phyloP scores from a whole-genome alignment of 2,888 invertebrate species.

The Pterobdella sp. region DNA sequence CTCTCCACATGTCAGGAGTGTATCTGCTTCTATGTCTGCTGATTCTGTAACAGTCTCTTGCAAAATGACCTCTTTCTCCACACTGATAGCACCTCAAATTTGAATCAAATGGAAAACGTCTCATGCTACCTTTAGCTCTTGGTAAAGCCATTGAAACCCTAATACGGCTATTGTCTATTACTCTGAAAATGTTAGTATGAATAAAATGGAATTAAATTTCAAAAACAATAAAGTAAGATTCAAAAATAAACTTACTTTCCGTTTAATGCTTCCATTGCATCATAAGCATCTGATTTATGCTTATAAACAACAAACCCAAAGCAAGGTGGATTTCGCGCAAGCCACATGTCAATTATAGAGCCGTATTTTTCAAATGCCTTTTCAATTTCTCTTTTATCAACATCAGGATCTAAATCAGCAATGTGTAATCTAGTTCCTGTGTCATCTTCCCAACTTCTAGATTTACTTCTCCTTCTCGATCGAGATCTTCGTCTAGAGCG shows the following conservation, averaged over 20 bases:
- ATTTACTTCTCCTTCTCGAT: constrained; percentile 24
- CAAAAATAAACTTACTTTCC: constrained; percentile 56
- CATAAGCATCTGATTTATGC: constrained; percentile 59
- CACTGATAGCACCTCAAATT: constrained; percentile 59
- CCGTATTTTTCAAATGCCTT: constrained; percentile 57
- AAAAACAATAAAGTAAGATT: neutral
- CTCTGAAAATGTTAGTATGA: constrained; percentile 43
- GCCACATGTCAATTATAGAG: constrained; percentile 56
- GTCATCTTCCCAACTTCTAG: constrained; percentile 28
- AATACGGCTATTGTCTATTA: constrained; percentile 55
- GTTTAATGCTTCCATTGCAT: constrained; percentile 71
- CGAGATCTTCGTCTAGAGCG: neutral
- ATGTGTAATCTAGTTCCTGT: constrained; percentile 34
- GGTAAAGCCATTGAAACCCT: constrained; percentile 57
- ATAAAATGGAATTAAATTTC: neutral
- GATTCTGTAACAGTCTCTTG: constrained; percentile 54
- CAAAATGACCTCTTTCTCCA: constrained; percentile 58
- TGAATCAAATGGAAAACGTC: constrained; percentile 53
- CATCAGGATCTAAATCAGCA: constrained; percentile 33
- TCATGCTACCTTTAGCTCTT: constrained; percentile 53
- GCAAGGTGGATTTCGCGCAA: constrained; percentile 58
- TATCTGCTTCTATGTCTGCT: constrained; percentile 25
- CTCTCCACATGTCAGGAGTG: constrained; percentile 23
- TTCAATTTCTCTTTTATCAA: constrained; percentile 49
- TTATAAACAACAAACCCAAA: constrained; percentile 59